Evolutionary conservation across 2,797 vertebrate genomes (phyloP).

Genomic region (Alfaro cultratus): DNA sequence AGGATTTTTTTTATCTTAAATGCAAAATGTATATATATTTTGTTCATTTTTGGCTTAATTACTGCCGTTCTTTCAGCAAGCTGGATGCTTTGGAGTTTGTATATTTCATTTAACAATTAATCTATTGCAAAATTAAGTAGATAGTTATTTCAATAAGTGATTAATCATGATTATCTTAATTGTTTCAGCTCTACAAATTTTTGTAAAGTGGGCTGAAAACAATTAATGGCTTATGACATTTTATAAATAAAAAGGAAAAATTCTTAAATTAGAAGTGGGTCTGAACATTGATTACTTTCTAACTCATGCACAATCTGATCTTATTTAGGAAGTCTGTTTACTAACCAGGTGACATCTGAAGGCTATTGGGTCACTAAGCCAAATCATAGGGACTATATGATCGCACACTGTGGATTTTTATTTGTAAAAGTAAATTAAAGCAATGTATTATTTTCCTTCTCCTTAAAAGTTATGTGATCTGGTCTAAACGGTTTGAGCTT

Average conservation of each 20-base stretch:
- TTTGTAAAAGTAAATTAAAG: neutral
- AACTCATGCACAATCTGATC: neutral
- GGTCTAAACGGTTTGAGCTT: neutral
- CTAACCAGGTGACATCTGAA: neutral
- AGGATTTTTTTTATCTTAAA: no score
- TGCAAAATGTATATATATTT: no score
- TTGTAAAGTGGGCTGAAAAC: neutral
- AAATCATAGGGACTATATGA: neutral
- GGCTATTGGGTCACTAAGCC: neutral
- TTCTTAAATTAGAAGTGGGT: neutral
- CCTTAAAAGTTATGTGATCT: neutral
- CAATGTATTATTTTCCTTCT: neutral
- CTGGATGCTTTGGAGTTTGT: no score
- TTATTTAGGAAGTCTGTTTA: neutral
- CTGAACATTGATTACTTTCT: neutral
- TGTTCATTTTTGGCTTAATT: no score
- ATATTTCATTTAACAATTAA: no score
- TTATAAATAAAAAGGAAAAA: neutral
- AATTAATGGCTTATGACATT: neutral
- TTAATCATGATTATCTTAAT: no score
- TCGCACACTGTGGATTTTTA: neutral
- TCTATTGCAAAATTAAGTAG: no score
- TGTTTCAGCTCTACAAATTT: no score
- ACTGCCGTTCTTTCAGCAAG: no score
- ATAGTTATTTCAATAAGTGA: no score